Base-by-base conservation (phyloP, 2,888 invertebrate genomes). In the Eupithecia inturbata region DNA sequence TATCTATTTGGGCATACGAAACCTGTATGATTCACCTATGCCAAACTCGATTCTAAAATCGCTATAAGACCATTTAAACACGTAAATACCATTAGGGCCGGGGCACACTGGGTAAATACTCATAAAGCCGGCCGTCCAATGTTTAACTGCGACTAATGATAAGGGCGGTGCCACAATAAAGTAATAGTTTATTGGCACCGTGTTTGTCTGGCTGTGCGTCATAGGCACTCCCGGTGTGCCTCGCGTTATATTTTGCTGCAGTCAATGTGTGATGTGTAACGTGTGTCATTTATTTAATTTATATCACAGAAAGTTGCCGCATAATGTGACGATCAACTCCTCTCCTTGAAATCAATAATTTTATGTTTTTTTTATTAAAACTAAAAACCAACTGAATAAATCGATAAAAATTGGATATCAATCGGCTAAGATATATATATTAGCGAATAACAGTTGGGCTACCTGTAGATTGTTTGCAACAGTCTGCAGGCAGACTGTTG, bases 111-210 rank as follows among this genome's bases (percentile, higher is more conserved):
- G 75, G 84, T 83, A 88, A 88, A 88, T 85, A 90, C 83, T 87
- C 88, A 81, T 91, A 90, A 91, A 89, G 83, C 82, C 81, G 79
- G 78, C 83, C 81, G 67, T 81, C 81, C 85, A 84, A 84, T 88
- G 86, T 89, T 80, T 79, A 82, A 79, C 81, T 76, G 71, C 71
- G 77, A 72, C 82, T 88, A 89, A 89, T 90, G 90, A 91, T 91
- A 85, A 88, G 90, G 92, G 92, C 88, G 90, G 86, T 82, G 88
- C 87, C 87, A 90, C 87, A 91, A 91, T 92, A 92, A 92, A 92
- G 88, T 92, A 89, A 91, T 92, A 91, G 84, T 92, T 93, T 93
- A 93, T 91, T 88, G 90, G 84, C 85, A 68, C 82, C 84, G 83
- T 92, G 91, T 91, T 91, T 90, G 90, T 85, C 76, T 83, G 84